Conservation (phyloP, 2,888 invertebrate genomes). For the Stenurella melanura region DNA sequence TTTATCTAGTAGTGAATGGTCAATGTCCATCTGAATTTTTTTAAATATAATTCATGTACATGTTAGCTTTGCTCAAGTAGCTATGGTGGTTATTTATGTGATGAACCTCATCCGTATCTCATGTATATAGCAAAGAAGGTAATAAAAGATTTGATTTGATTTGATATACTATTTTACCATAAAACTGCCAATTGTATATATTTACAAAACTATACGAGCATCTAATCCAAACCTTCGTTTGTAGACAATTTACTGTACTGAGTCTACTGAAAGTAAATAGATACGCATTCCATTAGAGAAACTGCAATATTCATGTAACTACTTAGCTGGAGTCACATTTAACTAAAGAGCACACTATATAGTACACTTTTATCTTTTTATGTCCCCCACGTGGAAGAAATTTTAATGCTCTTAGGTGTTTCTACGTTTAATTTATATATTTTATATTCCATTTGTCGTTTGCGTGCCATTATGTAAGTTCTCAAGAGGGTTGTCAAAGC, state of each 20-base stretch:
- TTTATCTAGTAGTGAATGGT: too few species aligned
- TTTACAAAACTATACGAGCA: background rate
- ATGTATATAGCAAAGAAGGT: too few species aligned
- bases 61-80: too few species aligned
- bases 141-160: too few species aligned
- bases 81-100: too few species aligned
- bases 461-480: background rate
- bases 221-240: background rate
- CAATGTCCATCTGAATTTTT: too few species aligned
- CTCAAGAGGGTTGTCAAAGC: background rate
- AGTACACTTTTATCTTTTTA: background rate
- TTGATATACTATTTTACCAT: too few species aligned
- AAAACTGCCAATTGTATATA: background rate
- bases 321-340: constrained; percentile 21
- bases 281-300: constrained; percentile 14
- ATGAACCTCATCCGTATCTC: too few species aligned
- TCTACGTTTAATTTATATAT: constrained; percentile 17
- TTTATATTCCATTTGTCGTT: background rate
- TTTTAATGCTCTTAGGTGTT: constrained; percentile 12
- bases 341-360: background rate
- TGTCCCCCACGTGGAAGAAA: background rate
- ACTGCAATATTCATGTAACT: constrained; percentile 16
- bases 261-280: background rate
- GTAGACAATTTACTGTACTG: background rate
- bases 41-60: too few species aligned